Evolutionary conservation across 2,113 vertebrate genomes (phyloP), one percentile per base, ranked within the genome.

Genomic region (Erythrolamprus reginae): DNA sequence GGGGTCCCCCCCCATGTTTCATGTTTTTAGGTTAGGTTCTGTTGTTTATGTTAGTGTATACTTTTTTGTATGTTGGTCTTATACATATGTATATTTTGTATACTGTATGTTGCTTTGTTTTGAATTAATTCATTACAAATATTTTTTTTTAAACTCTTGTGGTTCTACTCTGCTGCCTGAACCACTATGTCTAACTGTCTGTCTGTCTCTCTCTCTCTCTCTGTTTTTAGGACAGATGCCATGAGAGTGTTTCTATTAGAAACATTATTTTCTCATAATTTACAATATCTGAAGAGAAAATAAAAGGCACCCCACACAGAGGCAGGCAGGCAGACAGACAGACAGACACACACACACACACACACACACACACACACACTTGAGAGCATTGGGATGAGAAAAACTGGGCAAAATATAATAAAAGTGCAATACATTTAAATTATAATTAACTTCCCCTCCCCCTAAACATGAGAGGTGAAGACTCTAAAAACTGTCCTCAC

Each of bases 401-500:
- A 33, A 52, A 13, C 50, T 42, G 48, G 23, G 48, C 10, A 52
- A 89, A 52, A 21, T 26, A 42, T 50, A 33, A 77, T 21, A 38
- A 77, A 77, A 21, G 33, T 21, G 33, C 38, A 33, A 77, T 77
- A 19, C 33, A 77, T 77, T 77, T 77, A 77, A 77, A 21, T 70
- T 38, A 17, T 19, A 19, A 70, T 17, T 33, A 15, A 33, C 19
- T 65, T 38, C 33, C 17, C 17, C 3, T 3, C 70, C 6, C 3
- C 33, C 70, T 77, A 51, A 53, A 58, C 88, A 23, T 87, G 88
- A 91, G 84, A 51, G 92, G 17, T 24, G 42, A 12, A 93, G 88
- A n/a, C 13, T 8, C 50, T 42, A 38, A 82, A 51, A 58, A 19
- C 4, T 87, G 12, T 10, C 23, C 26, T 55, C 50, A 26, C 24